Conservation (phyloP, 2,113 vertebrate genomes). For the Pomatorhinus ruficollis region DNA sequence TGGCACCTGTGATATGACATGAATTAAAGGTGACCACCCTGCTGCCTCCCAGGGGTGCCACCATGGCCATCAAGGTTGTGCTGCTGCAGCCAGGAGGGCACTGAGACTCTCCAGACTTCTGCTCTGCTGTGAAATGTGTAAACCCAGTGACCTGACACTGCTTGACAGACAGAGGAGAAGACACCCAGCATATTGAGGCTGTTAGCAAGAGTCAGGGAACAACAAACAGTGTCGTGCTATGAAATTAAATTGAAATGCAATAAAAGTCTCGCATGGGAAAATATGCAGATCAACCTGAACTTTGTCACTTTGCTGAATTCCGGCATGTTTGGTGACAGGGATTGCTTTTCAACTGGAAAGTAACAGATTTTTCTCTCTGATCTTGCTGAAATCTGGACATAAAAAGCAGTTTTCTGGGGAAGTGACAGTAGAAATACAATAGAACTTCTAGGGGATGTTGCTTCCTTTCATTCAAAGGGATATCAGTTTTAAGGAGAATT, state of each 20-base stretch:
- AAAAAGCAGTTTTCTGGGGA: background rate
- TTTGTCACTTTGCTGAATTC: slow-evolving; percentile 13
- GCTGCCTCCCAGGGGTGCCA: background rate
- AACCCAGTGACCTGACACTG: background rate
- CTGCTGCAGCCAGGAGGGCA: background rate
- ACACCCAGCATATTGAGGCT: slow-evolving; percentile 18
- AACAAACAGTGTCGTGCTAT: background rate
- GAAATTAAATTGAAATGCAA: slow-evolving; percentile 21
- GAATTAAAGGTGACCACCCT: accelerated
- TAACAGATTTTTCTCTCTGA: slow-evolving; percentile 7
- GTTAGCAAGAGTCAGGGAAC: slow-evolving; percentile 22
- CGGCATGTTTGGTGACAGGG: background rate
- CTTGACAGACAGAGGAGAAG: background rate
- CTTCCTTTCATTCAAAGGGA: slow-evolving; percentile 1
- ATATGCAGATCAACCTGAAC: slow-evolving; percentile 39
- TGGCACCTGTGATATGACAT: background rate
- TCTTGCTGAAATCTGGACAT: background rate
- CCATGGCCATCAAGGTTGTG: background rate
- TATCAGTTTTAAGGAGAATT: background rate
- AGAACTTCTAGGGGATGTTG: background rate
- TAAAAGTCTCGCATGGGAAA: background rate
- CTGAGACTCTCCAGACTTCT: background rate
- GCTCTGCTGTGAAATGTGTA: background rate
- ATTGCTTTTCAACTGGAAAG: slow-evolving; percentile 29
- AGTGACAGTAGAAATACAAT: background rate